These are phyloP conservation scores for Dasyornis broadbenti DNA, from an alignment of 2,113 vertebrate genomes.

Conservation along the genomic window DNA sequence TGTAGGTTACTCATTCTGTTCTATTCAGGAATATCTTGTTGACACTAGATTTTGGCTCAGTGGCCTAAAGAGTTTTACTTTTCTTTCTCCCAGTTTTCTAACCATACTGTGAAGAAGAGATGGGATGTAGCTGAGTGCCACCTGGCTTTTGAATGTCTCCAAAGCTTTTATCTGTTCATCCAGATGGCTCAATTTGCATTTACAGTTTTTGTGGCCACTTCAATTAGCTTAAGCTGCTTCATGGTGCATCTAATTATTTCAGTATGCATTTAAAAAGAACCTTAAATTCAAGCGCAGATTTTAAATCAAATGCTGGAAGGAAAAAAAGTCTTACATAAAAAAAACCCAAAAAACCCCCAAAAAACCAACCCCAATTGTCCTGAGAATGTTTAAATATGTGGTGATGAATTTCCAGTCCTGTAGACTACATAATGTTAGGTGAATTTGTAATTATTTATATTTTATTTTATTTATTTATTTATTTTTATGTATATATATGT, in stretches of 20 bases:
- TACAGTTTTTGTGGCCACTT: slow-evolving; percentile 56
- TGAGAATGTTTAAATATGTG: neutral
- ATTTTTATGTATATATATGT: neutral
- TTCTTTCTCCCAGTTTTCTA: neutral
- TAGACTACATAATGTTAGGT: neutral
- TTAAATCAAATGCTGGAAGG: neutral
- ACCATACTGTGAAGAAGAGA: neutral
- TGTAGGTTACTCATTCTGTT: neutral
- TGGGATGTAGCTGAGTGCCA: slow-evolving; percentile 14
- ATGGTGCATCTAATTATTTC: slow-evolving; percentile 40
- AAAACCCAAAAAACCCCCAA: too few relatives aligned
- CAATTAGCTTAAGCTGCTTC: slow-evolving; percentile 53
- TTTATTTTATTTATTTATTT: too few relatives aligned
- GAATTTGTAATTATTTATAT: neutral
- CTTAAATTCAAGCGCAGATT: slow-evolving; percentile 5
- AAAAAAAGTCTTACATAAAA: neutral
- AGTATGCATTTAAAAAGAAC: neutral
- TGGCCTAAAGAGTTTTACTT: neutral
- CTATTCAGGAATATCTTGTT: neutral
- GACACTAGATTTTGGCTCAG: neutral
- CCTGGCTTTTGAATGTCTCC: slow-evolving; percentile 52
- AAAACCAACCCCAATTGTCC: fast-evolving
- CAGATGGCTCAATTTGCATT: slow-evolving; percentile 61
- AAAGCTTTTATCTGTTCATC: slow-evolving; percentile 59
- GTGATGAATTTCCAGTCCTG: neutral